phyloP scores from a whole-genome alignment of 2,797 vertebrate genomes.

The Anguilla pacifica region DNA sequence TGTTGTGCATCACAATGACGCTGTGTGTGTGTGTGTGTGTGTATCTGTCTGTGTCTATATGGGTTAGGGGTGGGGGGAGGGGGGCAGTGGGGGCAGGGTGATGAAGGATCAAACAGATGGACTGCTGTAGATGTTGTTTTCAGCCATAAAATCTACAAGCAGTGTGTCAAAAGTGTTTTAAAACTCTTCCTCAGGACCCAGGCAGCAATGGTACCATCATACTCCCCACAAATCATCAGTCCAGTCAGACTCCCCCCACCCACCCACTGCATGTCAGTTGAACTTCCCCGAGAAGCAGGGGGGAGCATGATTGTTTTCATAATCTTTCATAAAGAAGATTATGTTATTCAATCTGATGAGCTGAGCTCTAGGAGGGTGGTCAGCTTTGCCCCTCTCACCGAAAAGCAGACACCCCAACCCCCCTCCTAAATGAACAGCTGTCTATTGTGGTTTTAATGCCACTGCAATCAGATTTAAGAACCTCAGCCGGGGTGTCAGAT shows the following conservation, averaged over 20 bases:
- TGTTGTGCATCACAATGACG: not conserved
- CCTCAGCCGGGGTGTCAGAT: slow-evolving; percentile 22
- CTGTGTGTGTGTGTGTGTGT: not conserved
- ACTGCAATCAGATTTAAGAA: slow-evolving; percentile 13
- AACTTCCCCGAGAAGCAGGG: not conserved
- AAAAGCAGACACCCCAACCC: not conserved
- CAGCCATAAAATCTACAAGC: not conserved
- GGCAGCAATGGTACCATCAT: not conserved
- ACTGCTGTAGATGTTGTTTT: not conserved
- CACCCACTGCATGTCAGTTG: not conserved
- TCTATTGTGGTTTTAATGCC: slow-evolving; percentile 33
- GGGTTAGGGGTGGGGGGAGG: no score
- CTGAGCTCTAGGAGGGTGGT: slow-evolving; percentile 27
- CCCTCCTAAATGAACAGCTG: slow-evolving; percentile 40
- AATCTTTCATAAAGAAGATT: slow-evolving; percentile 47
- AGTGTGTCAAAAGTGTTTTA: slow-evolving; percentile 1
- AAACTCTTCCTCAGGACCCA: not conserved
- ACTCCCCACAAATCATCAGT: not conserved
- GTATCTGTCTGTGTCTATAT: not conserved
- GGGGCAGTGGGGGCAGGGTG: no score
- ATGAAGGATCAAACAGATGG: not conserved
- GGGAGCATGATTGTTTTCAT: slow-evolving; percentile 32
- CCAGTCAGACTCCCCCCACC: not conserved
- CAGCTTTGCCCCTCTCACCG: not conserved
- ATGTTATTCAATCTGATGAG: slow-evolving; percentile 35